A percentile compares a stretch with the other conserved stretches of the same genome.
phyloP scores from a whole-genome alignment of 2,113 vertebrate genomes.

The Tupaia tana region DNA sequence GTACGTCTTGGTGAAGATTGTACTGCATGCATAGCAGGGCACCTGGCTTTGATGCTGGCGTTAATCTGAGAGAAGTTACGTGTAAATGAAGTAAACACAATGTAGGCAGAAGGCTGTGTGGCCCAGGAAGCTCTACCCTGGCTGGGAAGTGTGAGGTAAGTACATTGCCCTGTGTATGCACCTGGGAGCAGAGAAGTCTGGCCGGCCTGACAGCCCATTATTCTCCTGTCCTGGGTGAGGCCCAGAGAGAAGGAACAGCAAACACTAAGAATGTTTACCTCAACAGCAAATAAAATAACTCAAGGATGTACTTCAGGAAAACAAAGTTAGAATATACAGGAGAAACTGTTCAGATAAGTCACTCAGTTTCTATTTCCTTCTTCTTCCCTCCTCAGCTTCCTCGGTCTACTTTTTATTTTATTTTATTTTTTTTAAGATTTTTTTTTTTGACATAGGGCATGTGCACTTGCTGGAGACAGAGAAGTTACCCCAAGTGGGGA shows the following conservation, averaged over 20 bases:
- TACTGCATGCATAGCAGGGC: not conserved
- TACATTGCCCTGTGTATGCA: no score
- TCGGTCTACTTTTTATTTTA: no score
- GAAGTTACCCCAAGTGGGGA: no score
- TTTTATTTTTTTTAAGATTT: no score
- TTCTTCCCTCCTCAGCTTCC: no score
- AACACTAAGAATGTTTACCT: not conserved
- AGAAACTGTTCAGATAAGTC: not conserved
- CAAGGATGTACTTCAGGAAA: not conserved
- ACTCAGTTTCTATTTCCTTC: no score
- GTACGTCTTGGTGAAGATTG: not conserved
- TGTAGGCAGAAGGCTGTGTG: not conserved
- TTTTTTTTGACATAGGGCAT: no score
- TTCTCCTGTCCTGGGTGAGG: not conserved
- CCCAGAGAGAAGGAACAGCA: not conserved
- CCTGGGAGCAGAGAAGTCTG: not conserved
- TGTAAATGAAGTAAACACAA: not conserved
- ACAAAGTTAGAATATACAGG: not conserved
- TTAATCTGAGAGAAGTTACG: not conserved
- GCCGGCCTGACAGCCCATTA: not conserved
- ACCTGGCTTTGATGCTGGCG: no score
- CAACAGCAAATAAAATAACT: not conserved
- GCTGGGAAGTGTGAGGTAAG: not conserved
- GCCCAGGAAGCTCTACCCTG: not conserved
- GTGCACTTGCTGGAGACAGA: no score